Percentiles rank a stretch among this genome's conserved stretches.
Evolutionary conservation across 2,797 vertebrate species (phyloP).

Genomic region (Pangasius larnaudii): DNA sequence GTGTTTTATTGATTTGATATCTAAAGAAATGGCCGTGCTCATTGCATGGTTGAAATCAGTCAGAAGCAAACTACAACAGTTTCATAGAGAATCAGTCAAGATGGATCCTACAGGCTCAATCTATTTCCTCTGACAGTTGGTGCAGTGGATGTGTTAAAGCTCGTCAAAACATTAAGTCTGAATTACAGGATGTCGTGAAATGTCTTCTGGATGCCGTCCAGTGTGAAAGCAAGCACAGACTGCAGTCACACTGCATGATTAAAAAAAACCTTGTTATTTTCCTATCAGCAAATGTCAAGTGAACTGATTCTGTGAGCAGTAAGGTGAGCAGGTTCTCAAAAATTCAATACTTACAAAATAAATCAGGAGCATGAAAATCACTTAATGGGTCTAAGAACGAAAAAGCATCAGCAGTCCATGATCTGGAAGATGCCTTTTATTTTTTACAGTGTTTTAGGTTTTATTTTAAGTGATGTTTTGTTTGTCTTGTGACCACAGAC

Average conservation of each 20-base stretch:
- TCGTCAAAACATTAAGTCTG: conserved; percentile 17
- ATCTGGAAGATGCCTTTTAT: not conserved
- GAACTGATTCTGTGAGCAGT: not conserved
- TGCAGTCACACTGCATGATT: conserved; percentile 20
- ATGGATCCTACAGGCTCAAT: not conserved
- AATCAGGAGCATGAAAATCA: not conserved
- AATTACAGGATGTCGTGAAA: conserved; percentile 1
- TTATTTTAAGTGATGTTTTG: not conserved
- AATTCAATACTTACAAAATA: not conserved
- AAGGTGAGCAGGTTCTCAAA: not conserved
- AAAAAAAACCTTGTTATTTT: not conserved
- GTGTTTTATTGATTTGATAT: not conserved
- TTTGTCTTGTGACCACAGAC: not conserved
- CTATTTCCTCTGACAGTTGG: conserved; percentile 29
- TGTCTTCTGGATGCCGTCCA: conserved; percentile 16
- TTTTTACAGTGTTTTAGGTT: not conserved
- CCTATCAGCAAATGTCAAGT: not conserved
- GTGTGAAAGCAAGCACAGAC: conserved; percentile 1
- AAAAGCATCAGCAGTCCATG: not conserved
- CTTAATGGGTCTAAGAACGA: not conserved
- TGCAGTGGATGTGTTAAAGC: conserved; percentile 21
- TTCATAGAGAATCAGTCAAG: not conserved
- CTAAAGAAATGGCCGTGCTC: not conserved
- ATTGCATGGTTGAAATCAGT: not conserved
- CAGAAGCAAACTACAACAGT: not conserved